Evolutionary conservation across 2,113 vertebrate species (phyloP).

Genomic region (Zapus hudsonius): DNA sequence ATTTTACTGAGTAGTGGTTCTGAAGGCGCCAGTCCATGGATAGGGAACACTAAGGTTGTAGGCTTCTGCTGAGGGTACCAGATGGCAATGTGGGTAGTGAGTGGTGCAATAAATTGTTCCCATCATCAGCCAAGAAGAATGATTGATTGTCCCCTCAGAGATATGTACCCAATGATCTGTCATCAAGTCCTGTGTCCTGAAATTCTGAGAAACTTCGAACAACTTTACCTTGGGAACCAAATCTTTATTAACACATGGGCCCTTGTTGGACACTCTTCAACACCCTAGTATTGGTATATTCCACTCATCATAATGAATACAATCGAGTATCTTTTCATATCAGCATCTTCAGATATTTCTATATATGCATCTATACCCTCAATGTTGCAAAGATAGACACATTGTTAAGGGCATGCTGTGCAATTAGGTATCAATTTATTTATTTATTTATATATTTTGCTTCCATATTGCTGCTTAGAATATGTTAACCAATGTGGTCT

Average conservation of each 20-base stretch:
- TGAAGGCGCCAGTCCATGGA: neutral
- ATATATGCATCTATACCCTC: neutral
- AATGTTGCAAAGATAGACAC: neutral
- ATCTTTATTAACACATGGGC: neutral
- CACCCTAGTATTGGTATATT: neutral
- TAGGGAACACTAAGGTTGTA: neutral
- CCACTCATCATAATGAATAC: neutral
- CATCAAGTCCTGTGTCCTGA: neutral
- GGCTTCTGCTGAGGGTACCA: neutral
- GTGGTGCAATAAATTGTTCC: neutral
- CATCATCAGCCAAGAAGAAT: neutral
- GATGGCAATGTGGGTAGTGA: neutral
- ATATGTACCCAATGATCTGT: neutral
- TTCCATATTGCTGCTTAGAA: neutral
- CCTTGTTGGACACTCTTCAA: neutral
- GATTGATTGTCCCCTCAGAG: fast-evolving
- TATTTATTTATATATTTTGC: neutral
- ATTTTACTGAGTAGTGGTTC: neutral
- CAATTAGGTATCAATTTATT: neutral
- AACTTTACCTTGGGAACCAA: fast-evolving
- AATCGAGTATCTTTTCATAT: neutral
- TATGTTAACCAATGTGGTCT: neutral
- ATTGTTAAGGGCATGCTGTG: neutral
- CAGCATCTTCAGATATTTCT: neutral
- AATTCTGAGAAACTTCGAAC: neutral